These are phyloP conservation scores for Copidosoma aretas DNA, from an alignment of 2,888 invertebrate species.

Conservation along the genomic window DNA sequence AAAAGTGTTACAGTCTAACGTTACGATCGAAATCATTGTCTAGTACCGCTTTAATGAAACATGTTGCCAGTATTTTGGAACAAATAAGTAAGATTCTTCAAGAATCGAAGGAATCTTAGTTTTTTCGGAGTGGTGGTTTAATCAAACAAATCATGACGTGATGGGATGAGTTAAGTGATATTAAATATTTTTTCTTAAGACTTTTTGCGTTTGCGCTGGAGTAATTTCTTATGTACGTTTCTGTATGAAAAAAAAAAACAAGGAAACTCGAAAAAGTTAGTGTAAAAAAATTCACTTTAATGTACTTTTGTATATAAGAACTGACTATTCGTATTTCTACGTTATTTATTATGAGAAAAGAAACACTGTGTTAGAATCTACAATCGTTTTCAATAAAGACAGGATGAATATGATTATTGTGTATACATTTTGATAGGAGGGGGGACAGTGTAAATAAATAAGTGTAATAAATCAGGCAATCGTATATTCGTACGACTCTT, in stretches of 20 bases:
- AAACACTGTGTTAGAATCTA: slow-evolving; percentile 14
- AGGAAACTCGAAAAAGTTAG: slow-evolving; percentile 1
- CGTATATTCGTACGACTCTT: slow-evolving; percentile 35
- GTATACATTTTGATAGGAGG: too few relatives aligned
- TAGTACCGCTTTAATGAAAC: slow-evolving; percentile 49
- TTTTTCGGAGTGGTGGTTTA: not conserved
- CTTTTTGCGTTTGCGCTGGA: slow-evolving; percentile 14
- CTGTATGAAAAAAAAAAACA: slow-evolving; percentile 1
- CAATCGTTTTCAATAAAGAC: slow-evolving; percentile 11
- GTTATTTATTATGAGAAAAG: slow-evolving; percentile 29
- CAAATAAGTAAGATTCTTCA: slow-evolving; percentile 48
- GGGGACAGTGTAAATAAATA: too few relatives aligned
- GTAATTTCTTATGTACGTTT: slow-evolving; percentile 11
- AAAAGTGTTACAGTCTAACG: slow-evolving; percentile 55
- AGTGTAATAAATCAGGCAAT: slow-evolving; percentile 2
- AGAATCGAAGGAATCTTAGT: slow-evolving; percentile 17
- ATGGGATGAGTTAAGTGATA: not conserved
- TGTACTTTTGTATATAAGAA: slow-evolving; percentile 23
- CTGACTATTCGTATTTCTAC: slow-evolving; percentile 27
- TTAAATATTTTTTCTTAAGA: slow-evolving; percentile 1
- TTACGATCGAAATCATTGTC: slow-evolving; percentile 49
- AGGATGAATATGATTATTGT: slow-evolving; percentile 6
- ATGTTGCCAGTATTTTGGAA: slow-evolving; percentile 48
- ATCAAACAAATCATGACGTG: not conserved
- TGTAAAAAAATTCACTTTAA: slow-evolving; percentile 7